Conservation (phyloP, 2,113 vertebrate species). For the Lethenteron camtschaticum region DNA sequence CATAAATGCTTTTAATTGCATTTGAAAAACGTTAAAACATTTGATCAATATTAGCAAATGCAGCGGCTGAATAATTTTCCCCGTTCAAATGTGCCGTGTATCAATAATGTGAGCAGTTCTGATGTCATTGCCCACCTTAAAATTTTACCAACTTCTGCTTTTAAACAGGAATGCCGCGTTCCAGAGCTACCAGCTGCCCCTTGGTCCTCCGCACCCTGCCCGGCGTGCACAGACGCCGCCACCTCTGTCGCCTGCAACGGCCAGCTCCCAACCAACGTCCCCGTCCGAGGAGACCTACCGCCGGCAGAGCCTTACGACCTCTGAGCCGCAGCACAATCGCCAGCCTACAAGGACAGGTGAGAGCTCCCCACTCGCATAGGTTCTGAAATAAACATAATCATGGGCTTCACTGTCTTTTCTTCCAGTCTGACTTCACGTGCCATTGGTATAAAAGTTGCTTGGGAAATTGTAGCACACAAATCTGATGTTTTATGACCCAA, state of each 20-base stretch:
- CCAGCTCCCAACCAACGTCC: background rate
- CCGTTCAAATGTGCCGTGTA: too few species aligned
- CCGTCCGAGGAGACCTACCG: conserved; percentile 2
- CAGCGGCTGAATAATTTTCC: too few species aligned
- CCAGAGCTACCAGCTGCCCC: conserved; percentile 2
- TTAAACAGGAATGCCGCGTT: background rate
- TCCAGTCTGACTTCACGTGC: too few species aligned
- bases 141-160: background rate
- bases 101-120: too few species aligned
- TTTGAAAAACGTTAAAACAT: too few species aligned
- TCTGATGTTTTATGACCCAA: too few species aligned
- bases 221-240: conserved; percentile 2
- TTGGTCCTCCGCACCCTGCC: background rate
- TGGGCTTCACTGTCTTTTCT: too few species aligned
- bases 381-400: conserved; percentile 7
- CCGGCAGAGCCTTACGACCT: conserved; percentile 1
- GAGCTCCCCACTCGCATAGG: conserved; percentile 54
- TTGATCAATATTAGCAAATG: too few species aligned
- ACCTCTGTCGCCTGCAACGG: background rate
- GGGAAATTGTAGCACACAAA: too few species aligned
- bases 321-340: background rate
- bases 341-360: conserved; percentile 2
- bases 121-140: too few species aligned
- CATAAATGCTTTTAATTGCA: too few species aligned
- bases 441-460: too few species aligned